Percentiles rank a stretch among this genome's conserved stretches.
Evolutionary conservation across 1,140 invertebrate species (phyloP).

Genomic region (Ceratina australensis): DNA sequence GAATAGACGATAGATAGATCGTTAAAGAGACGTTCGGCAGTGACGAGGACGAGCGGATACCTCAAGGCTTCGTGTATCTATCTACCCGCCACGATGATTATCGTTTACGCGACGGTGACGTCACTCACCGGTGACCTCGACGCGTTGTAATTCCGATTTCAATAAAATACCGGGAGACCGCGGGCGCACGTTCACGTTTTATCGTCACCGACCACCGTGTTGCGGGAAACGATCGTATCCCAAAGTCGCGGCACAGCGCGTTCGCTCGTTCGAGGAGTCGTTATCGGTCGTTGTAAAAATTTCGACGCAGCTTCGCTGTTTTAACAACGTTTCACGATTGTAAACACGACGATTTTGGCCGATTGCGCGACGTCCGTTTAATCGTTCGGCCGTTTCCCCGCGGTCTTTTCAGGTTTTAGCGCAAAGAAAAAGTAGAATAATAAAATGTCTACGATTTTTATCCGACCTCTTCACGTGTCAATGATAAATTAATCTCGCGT

Average conservation of each 20-base stretch:
- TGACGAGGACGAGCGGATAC: constrained; percentile 43
- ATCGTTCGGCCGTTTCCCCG: neutral
- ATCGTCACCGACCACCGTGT: neutral
- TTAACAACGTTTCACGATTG: neutral
- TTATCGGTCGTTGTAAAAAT: constrained; percentile 2
- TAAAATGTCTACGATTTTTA: neutral
- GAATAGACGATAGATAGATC: constrained; percentile 46
- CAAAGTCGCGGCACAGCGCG: neutral
- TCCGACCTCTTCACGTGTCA: neutral
- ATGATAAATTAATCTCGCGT: neutral
- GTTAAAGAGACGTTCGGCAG: constrained; percentile 36
- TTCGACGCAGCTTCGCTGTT: neutral
- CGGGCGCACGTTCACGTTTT: constrained; percentile 4
- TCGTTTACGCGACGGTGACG: constrained; percentile 48
- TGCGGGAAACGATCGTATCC: neutral
- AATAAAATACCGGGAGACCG: constrained; percentile 58
- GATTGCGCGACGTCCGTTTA: neutral
- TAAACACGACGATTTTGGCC: neutral
- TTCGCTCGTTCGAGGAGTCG: neutral
- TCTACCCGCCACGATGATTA: constrained; percentile 44
- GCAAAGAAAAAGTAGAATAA: neutral
- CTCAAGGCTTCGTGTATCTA: constrained; percentile 47
- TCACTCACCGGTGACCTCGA: constrained; percentile 44
- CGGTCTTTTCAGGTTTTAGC: neutral
- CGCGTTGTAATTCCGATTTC: constrained; percentile 66